Evolutionary conservation across 2,888 invertebrate species (phyloP), one percentile per base, ranked within the genome.

Genomic region (Drosophila recens): DNA sequence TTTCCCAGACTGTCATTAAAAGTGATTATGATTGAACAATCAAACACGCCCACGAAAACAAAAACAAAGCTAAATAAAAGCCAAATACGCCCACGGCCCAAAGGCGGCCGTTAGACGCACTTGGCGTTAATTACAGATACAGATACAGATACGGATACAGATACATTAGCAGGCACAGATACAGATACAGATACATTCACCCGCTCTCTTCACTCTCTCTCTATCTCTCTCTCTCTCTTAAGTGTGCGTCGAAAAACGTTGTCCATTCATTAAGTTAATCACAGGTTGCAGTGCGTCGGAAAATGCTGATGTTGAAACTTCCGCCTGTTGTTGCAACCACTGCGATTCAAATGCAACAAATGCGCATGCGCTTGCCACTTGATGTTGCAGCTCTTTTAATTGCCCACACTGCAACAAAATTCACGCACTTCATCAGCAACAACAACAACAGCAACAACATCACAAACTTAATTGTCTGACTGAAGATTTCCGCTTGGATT

Each of bases 401-500:
- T 52, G 43, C 65, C 45, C 40, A 40, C 13, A 17, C 54, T 36
- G 42, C 64, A 53, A 43, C 17, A 42, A 57, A 67, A 45, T 56
- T 52, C 72, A 78, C 78, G 80, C 78, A 78, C 77, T 77, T 71
- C 66, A 79, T 46, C 63, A 53, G 4, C 45, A 48, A 15, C 43
- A 45, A n/a, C 33, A 38, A 40, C 56, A 40, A 15, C 9, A 20
- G 20, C 57, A 45, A n/a, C 43, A 54, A 40, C n/a, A 27, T 17
- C 80, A 76, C 58, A 62, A 8, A 48, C 9, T 48, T 48, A 48
- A 48, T 42, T 56, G 38, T 30, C 75, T 58, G 51, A 72, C 67
- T 72, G 15, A 62, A 78, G 76, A 87, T 91, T 91, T 90, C 79
- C 89, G 88, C 90, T 88, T 82, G 85, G 83, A 89, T 90, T 89